Evolutionary conservation across 2,888 invertebrate species (phyloP), one percentile per base, ranked within the genome.

Genomic region (Alviniconcha strummeri): DNA sequence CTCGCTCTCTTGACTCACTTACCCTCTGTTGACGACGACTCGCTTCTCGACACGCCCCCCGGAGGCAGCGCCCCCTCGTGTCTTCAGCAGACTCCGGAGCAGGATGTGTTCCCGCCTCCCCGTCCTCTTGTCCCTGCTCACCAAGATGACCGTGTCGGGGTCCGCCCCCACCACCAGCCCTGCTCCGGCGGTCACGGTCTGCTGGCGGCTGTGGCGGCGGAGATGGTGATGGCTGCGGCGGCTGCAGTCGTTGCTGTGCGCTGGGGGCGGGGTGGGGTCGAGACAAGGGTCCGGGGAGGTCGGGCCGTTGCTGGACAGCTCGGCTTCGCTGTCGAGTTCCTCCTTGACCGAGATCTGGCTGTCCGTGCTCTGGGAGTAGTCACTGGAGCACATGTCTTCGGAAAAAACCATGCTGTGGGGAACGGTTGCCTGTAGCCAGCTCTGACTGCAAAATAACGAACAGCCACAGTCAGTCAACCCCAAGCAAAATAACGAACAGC

Each of bases 261-360:
- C 6, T 36, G 54, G 17, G 69, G 36, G 3, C 67, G 85, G 6
- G 78, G 74, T 15, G 84, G 36, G 83, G 2, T 84, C 76, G 56
- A 84, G 83, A 4, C 81, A 83, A 36, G 81, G 56, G 15, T 69
- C 60, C 75, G 81, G 78, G 72, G 77, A 60, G 79, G 78, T 67
- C 4, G 86, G 77, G 57, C 72, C 71, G 5, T 81, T 79, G 56
- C 80, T 79, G 60, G 60, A 60, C 2, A 80, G 81, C 57, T 86
- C 86, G 11, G 85, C 82, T 55, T 86, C 86, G 77, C 86, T 86
- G 55, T 84, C 86, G 8, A 52, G n/a, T 55, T 81, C 74, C 56
- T 86, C 85, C 60, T 83, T 71, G 72, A 69, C 11, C 72, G 54
- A 5, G 55, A 52, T 19, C 36, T 36, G 72, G 19, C 13, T 57